These are phyloP conservation scores for Masnerella sp. DNA, from an alignment of 2,888 invertebrate genomes.

Conservation along the genomic window DNA sequence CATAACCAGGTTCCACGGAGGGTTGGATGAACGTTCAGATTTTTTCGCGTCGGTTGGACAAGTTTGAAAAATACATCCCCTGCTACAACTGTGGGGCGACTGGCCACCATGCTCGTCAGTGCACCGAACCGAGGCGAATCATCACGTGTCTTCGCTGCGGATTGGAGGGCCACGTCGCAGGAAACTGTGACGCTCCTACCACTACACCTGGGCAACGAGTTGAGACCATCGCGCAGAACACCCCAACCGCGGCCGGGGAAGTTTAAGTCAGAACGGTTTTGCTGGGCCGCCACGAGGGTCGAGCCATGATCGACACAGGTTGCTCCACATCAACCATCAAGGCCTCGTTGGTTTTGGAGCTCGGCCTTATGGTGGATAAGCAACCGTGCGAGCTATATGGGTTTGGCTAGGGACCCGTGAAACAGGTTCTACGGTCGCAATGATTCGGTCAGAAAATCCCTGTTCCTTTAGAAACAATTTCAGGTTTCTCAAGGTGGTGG, in stretches of 20 bases:
- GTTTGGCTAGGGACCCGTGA: too few species aligned
- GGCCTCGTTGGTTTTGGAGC: not conserved
- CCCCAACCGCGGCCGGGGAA: not conserved
- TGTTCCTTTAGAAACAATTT: too few species aligned
- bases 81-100: not conserved
- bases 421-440: too few species aligned
- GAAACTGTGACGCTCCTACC: not conserved
- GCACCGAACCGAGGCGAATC: not conserved
- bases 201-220: not conserved
- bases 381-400: not conserved
- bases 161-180: not conserved
- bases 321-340: slow-evolving; percentile 3
- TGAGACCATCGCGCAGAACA: not conserved
- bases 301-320: slow-evolving; percentile 2
- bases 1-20: too few species aligned
- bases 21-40: too few species aligned
- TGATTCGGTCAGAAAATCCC: too few species aligned
- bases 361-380: not conserved
- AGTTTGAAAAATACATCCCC: too few species aligned
- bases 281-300: not conserved
- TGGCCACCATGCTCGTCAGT: not conserved
- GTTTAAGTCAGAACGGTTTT: not conserved
- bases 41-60: too few species aligned
- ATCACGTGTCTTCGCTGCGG: not conserved
- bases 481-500: too few species aligned